These are phyloP conservation scores for Palythoa heliodiscus DNA, from an alignment of 92 coral and sea anemone genomes.

Conservation along the genomic window DNA sequence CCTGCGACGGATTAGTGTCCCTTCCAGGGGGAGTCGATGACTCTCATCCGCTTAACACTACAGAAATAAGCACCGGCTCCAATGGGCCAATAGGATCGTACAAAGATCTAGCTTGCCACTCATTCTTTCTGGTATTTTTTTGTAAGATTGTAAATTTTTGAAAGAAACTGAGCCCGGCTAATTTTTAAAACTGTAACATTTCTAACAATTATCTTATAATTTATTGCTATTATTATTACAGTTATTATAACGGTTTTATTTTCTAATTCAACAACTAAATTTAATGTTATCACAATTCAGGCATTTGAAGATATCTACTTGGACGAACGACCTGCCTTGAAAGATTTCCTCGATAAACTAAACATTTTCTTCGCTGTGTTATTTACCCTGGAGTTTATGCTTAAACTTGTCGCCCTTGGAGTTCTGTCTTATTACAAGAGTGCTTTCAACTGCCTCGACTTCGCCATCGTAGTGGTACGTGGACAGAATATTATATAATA, in stretches of 20 bases:
- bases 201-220: too few species aligned
- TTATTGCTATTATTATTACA: background rate
- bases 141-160: too few species aligned
- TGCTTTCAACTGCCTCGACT: constrained; percentile 45
- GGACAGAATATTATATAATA: background rate
- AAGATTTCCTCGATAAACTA: constrained; percentile 21
- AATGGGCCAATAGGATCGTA: too few species aligned
- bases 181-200: background rate
- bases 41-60: too few species aligned
- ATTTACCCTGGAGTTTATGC: constrained; percentile 35
- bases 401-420: constrained; percentile 29
- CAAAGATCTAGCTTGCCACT: too few species aligned
- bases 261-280: background rate
- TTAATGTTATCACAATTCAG: background rate
- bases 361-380: constrained; percentile 41
- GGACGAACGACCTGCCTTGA: constrained; percentile 23
- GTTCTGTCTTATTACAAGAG: constrained; percentile 21
- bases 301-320: constrained; percentile 36
- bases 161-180: background rate
- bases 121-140: too few species aligned
- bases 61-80: too few species aligned
- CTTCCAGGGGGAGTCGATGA: too few species aligned
- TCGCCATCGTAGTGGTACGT: constrained; percentile 37
- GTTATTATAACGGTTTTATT: too few species aligned
- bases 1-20: too few species aligned